Evolutionary conservation across 2,888 invertebrate genomes (phyloP), one percentile per base, ranked within the genome.

Genomic region (Drosophila diplacantha): DNA sequence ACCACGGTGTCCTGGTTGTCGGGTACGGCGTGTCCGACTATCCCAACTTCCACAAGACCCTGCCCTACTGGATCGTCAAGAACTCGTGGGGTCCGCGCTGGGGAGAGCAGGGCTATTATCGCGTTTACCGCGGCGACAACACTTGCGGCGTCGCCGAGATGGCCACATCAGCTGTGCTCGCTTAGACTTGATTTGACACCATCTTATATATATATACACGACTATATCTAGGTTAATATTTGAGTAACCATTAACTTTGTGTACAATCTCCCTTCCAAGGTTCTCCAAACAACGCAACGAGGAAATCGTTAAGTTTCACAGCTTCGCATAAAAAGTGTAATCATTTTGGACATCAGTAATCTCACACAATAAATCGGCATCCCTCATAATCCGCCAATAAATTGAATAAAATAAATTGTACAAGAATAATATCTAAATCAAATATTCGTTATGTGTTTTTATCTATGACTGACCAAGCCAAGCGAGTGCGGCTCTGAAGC

Each of bases 1-100:
- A 98, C 89, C 98, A 98, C 85, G 98, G 98, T 3, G 98, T 98
- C n/a, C 91, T 98, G 2, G 94, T 98, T 82, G 97, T 98, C 3
- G 98, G 98, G 57, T 98, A 93, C 85, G 98, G 97, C 54, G 85
- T 92, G 88, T 85, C 91, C 91, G 95, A 91, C 41, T 95, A 95
- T 89, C 93, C 94, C 9, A 87, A 93, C 38, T 96, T 96, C 89
- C 92, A 96, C 82, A 95, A 93, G 88, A 91, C 90, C 1, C 86
- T 95, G 41, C 96, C 96, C 0, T 98, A 93, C 87, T 98, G 98
- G 98, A 94, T 94, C 67, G 90, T 98, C 31, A 98, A 98, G 90
- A 98, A 98, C 89, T 97, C 97, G 12, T 98, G 98, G 98, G 97
- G 98, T 51, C 87, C 90, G 34, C 89, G 89, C 24, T 98, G 97